Evolutionary conservation across 2,888 invertebrate genomes (phyloP).

Genomic region (Empis livida): DNA sequence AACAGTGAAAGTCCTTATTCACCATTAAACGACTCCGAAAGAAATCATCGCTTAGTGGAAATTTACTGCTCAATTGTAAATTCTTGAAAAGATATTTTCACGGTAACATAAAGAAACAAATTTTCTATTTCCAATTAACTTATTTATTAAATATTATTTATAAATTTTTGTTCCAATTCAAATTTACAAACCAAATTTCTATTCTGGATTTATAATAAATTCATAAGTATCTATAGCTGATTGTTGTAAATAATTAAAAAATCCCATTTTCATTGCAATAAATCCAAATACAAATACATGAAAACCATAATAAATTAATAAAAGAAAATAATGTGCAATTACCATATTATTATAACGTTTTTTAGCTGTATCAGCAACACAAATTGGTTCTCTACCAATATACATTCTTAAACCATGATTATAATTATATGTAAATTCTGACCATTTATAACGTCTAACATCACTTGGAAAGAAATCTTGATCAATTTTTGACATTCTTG

Average conservation of each 20-base stretch:
- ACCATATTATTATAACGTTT: neutral
- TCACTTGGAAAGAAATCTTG: conserved; percentile 16
- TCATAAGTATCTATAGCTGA: neutral
- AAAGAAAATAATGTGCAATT: conserved; percentile 1
- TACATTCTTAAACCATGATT: conserved; percentile 13
- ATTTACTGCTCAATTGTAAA: no score
- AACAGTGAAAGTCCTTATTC: no score
- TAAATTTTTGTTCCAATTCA: no score
- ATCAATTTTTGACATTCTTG: conserved; percentile 15
- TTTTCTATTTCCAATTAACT: no score
- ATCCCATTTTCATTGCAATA: conserved; percentile 1
- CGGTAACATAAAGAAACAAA: no score
- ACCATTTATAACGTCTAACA: conserved; percentile 11
- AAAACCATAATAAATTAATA: conserved; percentile 3
- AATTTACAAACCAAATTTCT: neutral
- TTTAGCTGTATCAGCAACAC: neutral
- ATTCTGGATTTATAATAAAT: conserved; percentile 1
- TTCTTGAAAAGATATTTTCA: no score
- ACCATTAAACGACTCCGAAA: no score
- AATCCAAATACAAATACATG: neutral
- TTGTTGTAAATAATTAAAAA: neutral
- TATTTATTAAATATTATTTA: no score
- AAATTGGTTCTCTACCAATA: conserved; percentile 9
- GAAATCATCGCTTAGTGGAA: no score
- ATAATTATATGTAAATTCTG: conserved; percentile 12